A percentile compares a stretch with the other conserved stretches of the same genome.
These are phyloP conservation scores for Dasypus novemcinctus DNA, from an alignment of 2,113 vertebrate genomes.

Conservation along the genomic window DNA sequence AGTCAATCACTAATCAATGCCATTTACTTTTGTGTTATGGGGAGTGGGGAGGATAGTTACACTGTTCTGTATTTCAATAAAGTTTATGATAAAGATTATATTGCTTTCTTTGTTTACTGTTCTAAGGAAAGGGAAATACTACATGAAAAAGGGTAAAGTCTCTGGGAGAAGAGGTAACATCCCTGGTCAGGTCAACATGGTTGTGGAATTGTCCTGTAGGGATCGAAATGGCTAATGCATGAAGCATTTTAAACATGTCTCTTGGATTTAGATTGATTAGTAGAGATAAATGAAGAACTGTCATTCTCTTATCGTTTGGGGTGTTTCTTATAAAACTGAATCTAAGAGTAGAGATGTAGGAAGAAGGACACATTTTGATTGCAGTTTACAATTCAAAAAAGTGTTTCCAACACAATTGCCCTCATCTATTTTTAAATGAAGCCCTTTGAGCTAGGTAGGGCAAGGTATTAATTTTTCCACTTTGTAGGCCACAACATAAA, in stretches of 20 bases:
- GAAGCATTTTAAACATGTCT: neutral
- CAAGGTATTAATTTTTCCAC: neutral
- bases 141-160: neutral
- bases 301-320: neutral
- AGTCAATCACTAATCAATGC: conserved; percentile 85
- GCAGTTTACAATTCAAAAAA: neutral
- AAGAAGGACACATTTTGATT: neutral
- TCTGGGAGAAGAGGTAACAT: neutral
- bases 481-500: neutral
- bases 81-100: conserved; percentile 50
- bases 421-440: neutral
- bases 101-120: neutral
- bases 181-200: neutral
- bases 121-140: neutral
- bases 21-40: conserved; percentile 74
- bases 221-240: neutral
- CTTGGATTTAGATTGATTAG: neutral
- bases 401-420: neutral
- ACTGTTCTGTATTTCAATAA: conserved; percentile 55
- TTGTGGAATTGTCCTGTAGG: neutral
- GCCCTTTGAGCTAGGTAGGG: neutral
- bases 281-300: conserved; percentile 16
- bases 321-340: neutral
- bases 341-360: neutral
- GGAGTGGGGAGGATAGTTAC: conserved; percentile 15